Evolutionary conservation across 2,888 invertebrate species (phyloP), one percentile per base, ranked within the genome.

Genomic region (Serripes groenlandicus): DNA sequence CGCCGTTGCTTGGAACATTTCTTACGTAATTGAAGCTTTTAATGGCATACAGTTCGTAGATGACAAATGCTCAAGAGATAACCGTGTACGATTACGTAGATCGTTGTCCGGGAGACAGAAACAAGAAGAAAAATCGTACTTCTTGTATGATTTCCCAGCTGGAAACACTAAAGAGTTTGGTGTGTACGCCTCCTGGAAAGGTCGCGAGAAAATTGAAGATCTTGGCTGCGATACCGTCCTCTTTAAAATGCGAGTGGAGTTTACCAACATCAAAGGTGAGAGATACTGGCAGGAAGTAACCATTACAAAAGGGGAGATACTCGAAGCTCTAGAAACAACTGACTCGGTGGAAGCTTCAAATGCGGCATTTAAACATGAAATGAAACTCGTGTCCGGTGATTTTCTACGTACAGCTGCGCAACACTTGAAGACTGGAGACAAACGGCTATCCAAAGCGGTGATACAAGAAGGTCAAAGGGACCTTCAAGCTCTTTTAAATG

Each of bases 1-100:
- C 18, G 89, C 90, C n/a, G 88, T 91, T 9, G 91, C 91, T 0
- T 89, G 91, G 86, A 90, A 89, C 76, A 86, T 93, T 5, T 89
- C 90, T 7, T 88, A 92, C 23, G 76, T 83, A 11, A 77, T 89
- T 9, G 74, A 87, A 62, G 60, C 88, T 0, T 71, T 78, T 28
- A 83, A 89, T 78, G 89, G 86, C 1, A 86, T 90, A 5, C 32
- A 49, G 7, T 81, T 91, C 32, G 78, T 85, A 3, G 81, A 87
- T n/a, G 78, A 80, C 18, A 81, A 87, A 32, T 90, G 91, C 56
- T 84, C 89, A 0, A 86, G 82, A 23, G 91, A 91, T 49, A 85
- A 88, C 75, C 85, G 86, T 56, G 75, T 91, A 1, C 78, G 88
- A 1, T 34, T 82, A 32, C 73, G 86, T 9, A 66, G 81, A 49